Conservation (phyloP, 2,888 invertebrate species). For the Napeogenes inachia region DNA sequence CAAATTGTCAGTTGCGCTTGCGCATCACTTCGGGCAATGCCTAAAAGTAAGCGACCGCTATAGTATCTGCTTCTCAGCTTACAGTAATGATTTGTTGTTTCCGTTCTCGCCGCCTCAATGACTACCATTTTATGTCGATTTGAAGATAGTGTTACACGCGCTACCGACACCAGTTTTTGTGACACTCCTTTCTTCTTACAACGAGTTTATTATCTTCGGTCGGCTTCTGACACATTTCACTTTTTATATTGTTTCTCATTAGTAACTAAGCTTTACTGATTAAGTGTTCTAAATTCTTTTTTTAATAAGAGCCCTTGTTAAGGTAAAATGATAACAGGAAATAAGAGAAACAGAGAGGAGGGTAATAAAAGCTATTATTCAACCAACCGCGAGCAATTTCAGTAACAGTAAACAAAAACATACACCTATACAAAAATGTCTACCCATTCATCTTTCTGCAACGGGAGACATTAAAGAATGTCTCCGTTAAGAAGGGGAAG, state of each 20-base stretch:
- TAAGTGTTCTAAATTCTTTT: constrained; percentile 22
- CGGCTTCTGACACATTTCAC: constrained; percentile 46
- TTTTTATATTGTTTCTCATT: constrained; percentile 48
- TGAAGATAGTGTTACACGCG: constrained; percentile 75
- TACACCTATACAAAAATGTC: constrained; percentile 72
- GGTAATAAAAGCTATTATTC: constrained; percentile 65
- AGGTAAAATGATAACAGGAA: constrained; percentile 57
- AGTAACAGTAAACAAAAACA: constrained; percentile 68
- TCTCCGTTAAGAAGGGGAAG: constrained; percentile 70
- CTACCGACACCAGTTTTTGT: constrained; percentile 74
- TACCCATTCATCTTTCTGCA: constrained; percentile 74
- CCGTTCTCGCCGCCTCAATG: constrained; percentile 74
- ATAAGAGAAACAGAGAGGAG: constrained; percentile 54
- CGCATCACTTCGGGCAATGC: constrained; percentile 36
- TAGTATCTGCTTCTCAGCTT: constrained; percentile 57
- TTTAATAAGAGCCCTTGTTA: constrained; percentile 36
- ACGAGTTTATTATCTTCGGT: constrained; percentile 69
- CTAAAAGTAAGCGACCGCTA: constrained; percentile 66
- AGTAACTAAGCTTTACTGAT: constrained; percentile 29
- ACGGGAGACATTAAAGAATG: constrained; percentile 74
- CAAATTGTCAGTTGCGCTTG: constrained; percentile 56
- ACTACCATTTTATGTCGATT: constrained; percentile 76
- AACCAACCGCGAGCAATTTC: constrained; percentile 68
- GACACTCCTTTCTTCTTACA: constrained; percentile 67
- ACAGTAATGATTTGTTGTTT: constrained; percentile 72